Percentiles rank a stretch among this genome's conserved stretches.
phyloP scores from a whole-genome alignment of 2,113 vertebrate genomes.

The Microcebus murinus region DNA sequence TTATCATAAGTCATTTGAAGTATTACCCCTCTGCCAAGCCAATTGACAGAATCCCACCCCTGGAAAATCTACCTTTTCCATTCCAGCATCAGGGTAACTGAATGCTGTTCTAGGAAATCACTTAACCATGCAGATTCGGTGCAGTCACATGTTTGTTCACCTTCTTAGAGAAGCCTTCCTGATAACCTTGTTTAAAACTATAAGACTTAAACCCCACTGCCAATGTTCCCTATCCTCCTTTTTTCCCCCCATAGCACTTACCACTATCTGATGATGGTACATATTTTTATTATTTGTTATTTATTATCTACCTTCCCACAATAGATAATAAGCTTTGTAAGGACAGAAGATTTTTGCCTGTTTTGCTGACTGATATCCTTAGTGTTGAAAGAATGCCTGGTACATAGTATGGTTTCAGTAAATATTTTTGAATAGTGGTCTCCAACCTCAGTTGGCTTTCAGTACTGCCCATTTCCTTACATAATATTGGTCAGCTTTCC shows the following conservation, averaged over 20 bases:
- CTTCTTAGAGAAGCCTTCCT: background rate
- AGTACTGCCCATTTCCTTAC: background rate
- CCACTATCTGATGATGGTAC: background rate
- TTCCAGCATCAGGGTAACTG: background rate
- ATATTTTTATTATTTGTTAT: background rate
- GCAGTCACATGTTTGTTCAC: background rate
- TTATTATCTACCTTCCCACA: background rate
- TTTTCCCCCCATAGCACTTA: background rate
- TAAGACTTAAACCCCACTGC: background rate
- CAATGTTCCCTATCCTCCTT: background rate
- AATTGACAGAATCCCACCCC: background rate
- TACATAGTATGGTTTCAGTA: background rate
- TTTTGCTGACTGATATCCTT: background rate
- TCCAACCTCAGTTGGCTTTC: background rate
- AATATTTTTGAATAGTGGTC: conserved; percentile 13
- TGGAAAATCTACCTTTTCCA: background rate
- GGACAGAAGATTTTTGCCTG: background rate
- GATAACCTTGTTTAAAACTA: background rate
- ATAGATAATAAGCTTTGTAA: background rate
- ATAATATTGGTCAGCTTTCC: background rate
- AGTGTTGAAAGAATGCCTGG: background rate
- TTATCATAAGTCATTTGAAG: background rate
- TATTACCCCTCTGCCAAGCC: background rate
- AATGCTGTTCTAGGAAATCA: background rate
- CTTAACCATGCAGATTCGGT: background rate